Conservation (phyloP, 92 coral and sea anemone species). For the Plumapathes pennacea region DNA sequence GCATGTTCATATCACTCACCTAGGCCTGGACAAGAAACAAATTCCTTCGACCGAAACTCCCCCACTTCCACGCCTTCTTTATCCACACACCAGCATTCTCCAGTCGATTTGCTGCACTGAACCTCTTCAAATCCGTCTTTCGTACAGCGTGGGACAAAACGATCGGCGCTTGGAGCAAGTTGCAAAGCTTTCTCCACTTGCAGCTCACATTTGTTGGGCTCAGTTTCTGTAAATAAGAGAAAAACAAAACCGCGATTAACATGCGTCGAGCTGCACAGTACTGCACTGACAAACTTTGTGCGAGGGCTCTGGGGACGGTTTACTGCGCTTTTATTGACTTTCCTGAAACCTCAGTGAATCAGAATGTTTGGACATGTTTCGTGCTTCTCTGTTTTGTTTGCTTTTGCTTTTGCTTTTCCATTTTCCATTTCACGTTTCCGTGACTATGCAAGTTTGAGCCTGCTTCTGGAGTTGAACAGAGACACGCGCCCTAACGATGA, state of each 20-base stretch:
- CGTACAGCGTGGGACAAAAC: slow-evolving; percentile 73
- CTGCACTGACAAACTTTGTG: neutral
- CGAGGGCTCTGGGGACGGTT: no score
- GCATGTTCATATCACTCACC: slow-evolving; percentile 54
- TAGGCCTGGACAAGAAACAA: slow-evolving; percentile 68
- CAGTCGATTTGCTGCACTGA: slow-evolving; percentile 56
- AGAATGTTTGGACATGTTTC: no score
- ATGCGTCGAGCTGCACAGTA: neutral
- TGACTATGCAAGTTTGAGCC: no score
- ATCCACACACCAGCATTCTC: slow-evolving; percentile 90
- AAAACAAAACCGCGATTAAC: neutral
- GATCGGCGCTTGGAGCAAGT: slow-evolving; percentile 36
- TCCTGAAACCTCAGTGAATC: no score
- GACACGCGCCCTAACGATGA: no score
- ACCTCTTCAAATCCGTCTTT: slow-evolving; percentile 73
- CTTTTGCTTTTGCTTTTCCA: no score
- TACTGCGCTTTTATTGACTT: no score
- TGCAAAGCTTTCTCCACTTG: slow-evolving; percentile 57
- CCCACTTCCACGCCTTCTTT: slow-evolving; percentile 55
- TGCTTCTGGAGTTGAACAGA: no score
- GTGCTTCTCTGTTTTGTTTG: no score
- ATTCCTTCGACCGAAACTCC: slow-evolving; percentile 67
- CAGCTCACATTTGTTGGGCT: slow-evolving; percentile 39
- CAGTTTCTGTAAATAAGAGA: neutral
- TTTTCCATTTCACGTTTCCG: no score